Evolutionary conservation across 2,113 vertebrate genomes (phyloP).

Genomic region (Dicrurus megarhynchus): DNA sequence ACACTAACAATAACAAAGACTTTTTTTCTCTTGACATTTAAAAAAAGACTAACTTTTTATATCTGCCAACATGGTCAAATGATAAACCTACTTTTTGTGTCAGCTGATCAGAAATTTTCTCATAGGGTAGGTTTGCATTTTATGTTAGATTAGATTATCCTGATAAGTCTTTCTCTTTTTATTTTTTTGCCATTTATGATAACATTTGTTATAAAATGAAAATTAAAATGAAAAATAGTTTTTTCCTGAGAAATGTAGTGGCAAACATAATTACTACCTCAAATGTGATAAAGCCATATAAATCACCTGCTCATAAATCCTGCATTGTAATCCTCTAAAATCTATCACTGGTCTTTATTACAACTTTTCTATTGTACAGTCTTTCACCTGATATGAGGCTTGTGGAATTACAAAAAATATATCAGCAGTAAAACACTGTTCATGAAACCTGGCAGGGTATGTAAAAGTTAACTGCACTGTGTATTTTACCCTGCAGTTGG

Average conservation of each 20-base stretch:
- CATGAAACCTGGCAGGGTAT: neutral
- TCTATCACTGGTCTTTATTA: neutral
- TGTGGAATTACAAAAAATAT: neutral
- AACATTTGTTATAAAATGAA: constrained; percentile 39
- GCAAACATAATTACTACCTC: constrained; percentile 37
- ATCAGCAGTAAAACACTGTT: neutral
- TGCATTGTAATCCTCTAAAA: neutral
- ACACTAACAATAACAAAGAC: neutral
- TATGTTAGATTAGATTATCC: constrained; percentile 9
- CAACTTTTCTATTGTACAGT: neutral
- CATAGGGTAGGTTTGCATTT: neutral
- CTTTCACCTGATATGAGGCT: neutral
- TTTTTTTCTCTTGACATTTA: neutral
- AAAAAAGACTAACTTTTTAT: neutral
- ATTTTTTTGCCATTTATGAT: neutral
- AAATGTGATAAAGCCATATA: constrained; percentile 25
- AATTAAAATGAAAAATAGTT: constrained; percentile 31
- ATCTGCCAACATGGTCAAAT: neutral
- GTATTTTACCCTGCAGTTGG: neutral
- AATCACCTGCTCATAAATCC: constrained; percentile 29
- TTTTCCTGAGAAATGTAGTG: constrained; percentile 28
- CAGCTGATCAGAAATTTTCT: neutral
- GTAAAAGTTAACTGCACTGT: constrained; percentile 7
- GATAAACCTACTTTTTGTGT: neutral
- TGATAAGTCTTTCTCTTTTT: neutral